These are phyloP conservation scores for Xanthorhoe spadicearia DNA, from an alignment of 2,888 invertebrate species.

Conservation along the genomic window DNA sequence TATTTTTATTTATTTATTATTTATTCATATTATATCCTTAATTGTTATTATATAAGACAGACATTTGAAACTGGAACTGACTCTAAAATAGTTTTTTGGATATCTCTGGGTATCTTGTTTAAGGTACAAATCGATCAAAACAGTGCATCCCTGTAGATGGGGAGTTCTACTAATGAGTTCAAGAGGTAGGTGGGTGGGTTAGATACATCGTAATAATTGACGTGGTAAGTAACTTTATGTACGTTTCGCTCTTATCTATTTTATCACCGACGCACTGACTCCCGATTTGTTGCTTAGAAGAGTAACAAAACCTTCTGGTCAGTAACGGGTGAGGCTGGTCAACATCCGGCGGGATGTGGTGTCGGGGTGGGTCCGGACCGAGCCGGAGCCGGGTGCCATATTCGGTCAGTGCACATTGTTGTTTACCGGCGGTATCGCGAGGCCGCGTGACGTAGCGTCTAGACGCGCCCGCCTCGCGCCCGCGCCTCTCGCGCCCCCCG, in stretches of 20 bases:
- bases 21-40: too few species aligned
- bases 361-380: slow-evolving; percentile 48
- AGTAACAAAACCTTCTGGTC: background rate
- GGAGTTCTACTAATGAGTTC: too few species aligned
- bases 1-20: too few species aligned
- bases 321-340: slow-evolving; percentile 17
- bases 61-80: too few species aligned
- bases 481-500: slow-evolving; percentile 47
- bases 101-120: too few species aligned
- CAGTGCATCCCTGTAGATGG: too few species aligned
- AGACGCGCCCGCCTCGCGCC: slow-evolving; percentile 73
- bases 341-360: slow-evolving; percentile 42
- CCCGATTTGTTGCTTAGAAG: background rate
- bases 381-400: slow-evolving; percentile 76
- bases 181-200: too few species aligned
- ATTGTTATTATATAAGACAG: too few species aligned
- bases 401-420: slow-evolving; percentile 84
- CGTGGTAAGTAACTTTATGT: background rate
- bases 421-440: slow-evolving; percentile 85
- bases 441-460: slow-evolving; percentile 86
- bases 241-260: background rate
- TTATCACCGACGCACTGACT: background rate
- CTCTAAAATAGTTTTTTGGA: too few species aligned
- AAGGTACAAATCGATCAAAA: too few species aligned
- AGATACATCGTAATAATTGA: background rate